These are phyloP conservation scores for Ophiothrix spiculata DNA, from an alignment of 35 echinoderm and acorn worm species.

Conservation along the genomic window DNA sequence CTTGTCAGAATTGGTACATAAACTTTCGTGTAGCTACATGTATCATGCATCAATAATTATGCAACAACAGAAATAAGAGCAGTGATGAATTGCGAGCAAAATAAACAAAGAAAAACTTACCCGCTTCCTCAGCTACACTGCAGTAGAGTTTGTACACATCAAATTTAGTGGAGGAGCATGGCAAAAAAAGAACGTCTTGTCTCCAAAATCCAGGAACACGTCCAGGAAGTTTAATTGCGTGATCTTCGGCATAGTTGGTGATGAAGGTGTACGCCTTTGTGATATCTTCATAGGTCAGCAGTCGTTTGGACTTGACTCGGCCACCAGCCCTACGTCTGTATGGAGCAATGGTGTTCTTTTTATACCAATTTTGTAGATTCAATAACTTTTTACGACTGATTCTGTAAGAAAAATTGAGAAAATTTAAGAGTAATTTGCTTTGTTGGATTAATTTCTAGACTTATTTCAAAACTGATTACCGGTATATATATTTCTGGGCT, in stretches of 20 bases:
- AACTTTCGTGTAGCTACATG: too few relatives aligned
- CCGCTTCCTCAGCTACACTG: background rate
- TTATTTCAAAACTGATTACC: too few relatives aligned
- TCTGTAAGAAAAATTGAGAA: too few relatives aligned
- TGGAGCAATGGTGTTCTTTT: background rate
- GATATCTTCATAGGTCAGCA: background rate
- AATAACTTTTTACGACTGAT: background rate
- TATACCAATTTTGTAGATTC: background rate
- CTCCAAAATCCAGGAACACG: slow-evolving; percentile 9
- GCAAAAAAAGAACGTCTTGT: slow-evolving; percentile 16
- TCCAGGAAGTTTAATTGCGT: background rate
- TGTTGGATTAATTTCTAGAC: too few relatives aligned
- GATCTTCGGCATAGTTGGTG: background rate
- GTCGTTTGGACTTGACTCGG: background rate
- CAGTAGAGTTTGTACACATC: background rate
- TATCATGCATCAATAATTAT: too few relatives aligned
- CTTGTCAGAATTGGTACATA: too few relatives aligned
- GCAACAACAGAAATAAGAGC: too few relatives aligned
- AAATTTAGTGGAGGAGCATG: slow-evolving; percentile 5
- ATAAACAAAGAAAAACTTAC: too few relatives aligned
- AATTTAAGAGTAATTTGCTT: too few relatives aligned
- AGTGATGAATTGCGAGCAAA: too few relatives aligned
- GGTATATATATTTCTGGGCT: too few relatives aligned
- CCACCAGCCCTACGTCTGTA: background rate
- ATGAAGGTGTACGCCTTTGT: background rate